These are phyloP conservation scores for Malthinus flaveolus DNA, from an alignment of 2,888 invertebrate species.

Conservation along the genomic window DNA sequence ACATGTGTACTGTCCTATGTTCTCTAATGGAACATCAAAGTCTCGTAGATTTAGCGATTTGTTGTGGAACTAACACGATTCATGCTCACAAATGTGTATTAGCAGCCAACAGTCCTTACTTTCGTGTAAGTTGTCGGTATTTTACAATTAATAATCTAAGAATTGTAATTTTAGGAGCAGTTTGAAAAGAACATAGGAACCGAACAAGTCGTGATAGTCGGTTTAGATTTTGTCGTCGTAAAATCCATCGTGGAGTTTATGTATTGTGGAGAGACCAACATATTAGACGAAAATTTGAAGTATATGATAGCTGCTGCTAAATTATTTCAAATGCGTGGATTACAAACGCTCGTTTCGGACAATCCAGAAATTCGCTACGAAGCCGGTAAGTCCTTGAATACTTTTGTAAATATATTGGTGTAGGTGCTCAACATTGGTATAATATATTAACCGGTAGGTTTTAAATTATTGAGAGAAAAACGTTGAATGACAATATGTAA, in stretches of 20 bases:
- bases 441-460: no score
- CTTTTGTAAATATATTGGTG: no score
- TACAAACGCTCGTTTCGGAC: conserved; percentile 62
- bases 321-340: conserved; percentile 67
- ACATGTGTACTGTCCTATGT: conserved; percentile 69
- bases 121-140: conserved; percentile 62
- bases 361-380: conserved; percentile 39
- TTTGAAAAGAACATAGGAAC: conserved; percentile 61
- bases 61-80: conserved; percentile 74
- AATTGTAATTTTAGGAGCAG: conserved; percentile 56
- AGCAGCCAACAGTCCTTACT: conserved; percentile 73
- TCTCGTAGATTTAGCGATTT: conserved; percentile 73
- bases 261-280: conserved; percentile 75
- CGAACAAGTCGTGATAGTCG: conserved; percentile 65
- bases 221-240: conserved; percentile 71
- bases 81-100: conserved; percentile 75
- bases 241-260: conserved; percentile 76
- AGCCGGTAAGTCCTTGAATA: conserved; percentile 32
- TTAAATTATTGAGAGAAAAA: no score
- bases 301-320: conserved; percentile 71
- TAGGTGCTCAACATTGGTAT: no score
- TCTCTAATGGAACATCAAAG: conserved; percentile 73
- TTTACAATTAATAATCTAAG: background rate
- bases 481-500: background rate
- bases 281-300: conserved; percentile 68